Evolutionary conservation across 2,797 vertebrate species (phyloP), one percentile per base, ranked within the genome.

Genomic region (Sciurus vulgaris): DNA sequence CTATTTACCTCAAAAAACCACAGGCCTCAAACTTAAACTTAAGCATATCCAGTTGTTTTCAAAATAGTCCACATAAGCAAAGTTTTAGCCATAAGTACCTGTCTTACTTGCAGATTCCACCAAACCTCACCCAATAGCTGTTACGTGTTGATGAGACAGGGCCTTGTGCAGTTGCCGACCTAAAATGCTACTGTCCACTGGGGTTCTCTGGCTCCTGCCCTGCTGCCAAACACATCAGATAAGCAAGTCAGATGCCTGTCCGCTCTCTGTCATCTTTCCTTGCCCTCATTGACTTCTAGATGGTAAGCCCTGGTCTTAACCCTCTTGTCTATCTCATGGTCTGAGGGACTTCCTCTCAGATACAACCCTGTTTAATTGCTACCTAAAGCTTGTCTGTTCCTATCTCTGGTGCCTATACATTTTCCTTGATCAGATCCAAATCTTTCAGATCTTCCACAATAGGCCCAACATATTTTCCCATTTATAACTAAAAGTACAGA

Each of bases 241-340:
- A 49, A 38, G 38, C 8, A 11, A 20, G 14, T 15, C 20, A 79
- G 72, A 10, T 6, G 2, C 56, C 1, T 7, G 14, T 13, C 65
- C 2, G 10, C 8, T 14, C 10, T 2, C 8, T 15, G 33, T 24
- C 24, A 38, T 30, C 6, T 49, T 28, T 22, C 1, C 44, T 76
- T 18, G 7, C 9, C 49, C 4, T 14, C 18, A 18, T 49, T 9
- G 4, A 5, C 10, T 41, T 35, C 18, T 51, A 30, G 44, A 63
- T 1, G 22, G 47, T 38, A 33, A 30, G 11, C 6, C n/a, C 83
- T 65, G 49, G 24, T 22, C 0, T 8, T 54, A 69, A n/a, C 13
- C 5, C 14, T 38, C 5, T 73, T 2, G 14, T 26, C 1, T 33
- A 14, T 4, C 11, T 38, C 3, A 9, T 30, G 6, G 20, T 28